These are phyloP conservation scores for mouse (Mus musculus) DNA, from an alignment of 2,113 vertebrate genomes.

Conservation along the genomic window DNA sequence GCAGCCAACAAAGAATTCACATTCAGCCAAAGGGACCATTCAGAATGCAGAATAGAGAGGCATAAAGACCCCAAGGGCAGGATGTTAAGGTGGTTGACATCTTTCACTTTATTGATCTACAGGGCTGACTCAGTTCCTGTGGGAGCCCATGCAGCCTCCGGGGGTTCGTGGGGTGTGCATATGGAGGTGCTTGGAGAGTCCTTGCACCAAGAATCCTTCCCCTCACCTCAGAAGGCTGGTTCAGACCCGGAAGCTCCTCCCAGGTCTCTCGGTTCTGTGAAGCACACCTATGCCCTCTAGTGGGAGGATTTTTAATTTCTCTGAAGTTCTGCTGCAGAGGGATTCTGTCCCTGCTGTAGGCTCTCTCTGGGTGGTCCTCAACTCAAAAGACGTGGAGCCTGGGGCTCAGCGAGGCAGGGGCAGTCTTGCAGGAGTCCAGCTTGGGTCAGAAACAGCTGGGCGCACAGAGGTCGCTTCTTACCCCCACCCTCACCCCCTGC, in stretches of 20 bases:
- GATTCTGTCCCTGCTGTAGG: background rate
- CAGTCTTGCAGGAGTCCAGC: background rate
- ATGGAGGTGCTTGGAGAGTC: no score
- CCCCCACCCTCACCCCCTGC: background rate
- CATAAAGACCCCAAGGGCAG: background rate
- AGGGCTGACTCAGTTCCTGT: background rate
- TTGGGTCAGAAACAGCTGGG: background rate
- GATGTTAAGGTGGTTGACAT: background rate
- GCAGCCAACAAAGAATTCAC: background rate
- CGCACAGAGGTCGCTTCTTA: background rate
- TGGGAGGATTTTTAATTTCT: background rate
- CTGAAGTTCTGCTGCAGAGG: background rate
- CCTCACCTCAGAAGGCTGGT: background rate
- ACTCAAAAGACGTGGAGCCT: rapidly evolving
- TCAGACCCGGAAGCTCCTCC: rapidly evolving
- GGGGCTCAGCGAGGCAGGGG: background rate
- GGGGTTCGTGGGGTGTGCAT: no score
- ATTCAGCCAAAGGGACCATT: background rate
- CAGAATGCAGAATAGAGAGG: background rate
- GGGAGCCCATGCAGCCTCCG: no score
- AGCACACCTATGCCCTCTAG: slow-evolving; percentile 62
- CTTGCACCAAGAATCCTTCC: background rate
- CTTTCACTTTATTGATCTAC: background rate
- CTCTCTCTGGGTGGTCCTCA: no score
- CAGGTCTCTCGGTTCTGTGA: background rate